Evolutionary conservation across 2,113 vertebrate genomes (phyloP), one percentile per base, ranked within the genome.

Genomic region (Xiphophorus maculatus): DNA sequence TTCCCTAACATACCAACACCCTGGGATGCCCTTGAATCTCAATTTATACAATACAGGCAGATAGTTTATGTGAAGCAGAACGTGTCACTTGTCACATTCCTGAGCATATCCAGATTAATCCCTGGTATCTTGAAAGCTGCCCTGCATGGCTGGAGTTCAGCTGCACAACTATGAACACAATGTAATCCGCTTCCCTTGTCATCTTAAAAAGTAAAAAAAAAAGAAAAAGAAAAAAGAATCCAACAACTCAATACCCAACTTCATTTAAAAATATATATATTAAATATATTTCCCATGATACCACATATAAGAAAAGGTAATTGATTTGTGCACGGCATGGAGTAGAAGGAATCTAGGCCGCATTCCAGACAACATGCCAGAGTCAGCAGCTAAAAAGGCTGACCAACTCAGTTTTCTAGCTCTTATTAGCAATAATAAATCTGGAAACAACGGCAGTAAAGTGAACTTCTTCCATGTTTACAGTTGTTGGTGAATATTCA

Each of bases 81-180:
- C 66, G 63, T 80, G 83, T 87, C 84, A 66, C 68, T 83, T 73
- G 87, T 82, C 90, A 86, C 84, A 86, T 93, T 90, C 89, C 88
- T 85, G 79, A 79, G 86, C 73, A 51, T 82, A 89, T 84, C 81
- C 89, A 66, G 77, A 87, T 91, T 84, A 86, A 54, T 88, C 89
- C 48, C 63, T 74, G 88, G 84, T 44, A 90, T 90, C 87, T 90
- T 66, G 79, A 71, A 48, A 44, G 70, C 48, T 42, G 32, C 48
- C 58, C 33, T 73, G 69, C 44, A 58, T n/a, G 27, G 25, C 54
- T 82, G 75, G 61, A 75, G 64, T 27, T 73, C 64, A 73, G 60
- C 65, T 51, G 64, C 69, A 66, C 14, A 65, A 32, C 35, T 61
- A 40, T 10, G n/a, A 17, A 40, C 5, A 37, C 33, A 72, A 69